Conservation (phyloP, 2,888 invertebrate genomes). For the Coecobrya sp. region DNA sequence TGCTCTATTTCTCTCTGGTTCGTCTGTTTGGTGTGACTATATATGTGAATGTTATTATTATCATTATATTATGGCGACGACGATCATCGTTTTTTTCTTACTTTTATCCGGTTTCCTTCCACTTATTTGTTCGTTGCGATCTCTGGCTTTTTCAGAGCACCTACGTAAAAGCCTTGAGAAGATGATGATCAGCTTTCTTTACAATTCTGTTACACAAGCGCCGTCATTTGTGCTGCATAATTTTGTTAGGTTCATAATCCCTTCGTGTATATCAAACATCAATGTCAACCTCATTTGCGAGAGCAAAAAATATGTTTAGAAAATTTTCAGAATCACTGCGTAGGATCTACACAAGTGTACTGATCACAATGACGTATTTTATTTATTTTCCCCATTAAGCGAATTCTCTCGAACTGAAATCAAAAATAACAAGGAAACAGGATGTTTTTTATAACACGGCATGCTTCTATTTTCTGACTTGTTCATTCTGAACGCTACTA, state of each 20-base stretch:
- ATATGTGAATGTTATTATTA: constrained; percentile 54
- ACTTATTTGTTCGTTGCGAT: constrained; percentile 24
- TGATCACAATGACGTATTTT: background rate
- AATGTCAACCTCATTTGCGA: constrained; percentile 14
- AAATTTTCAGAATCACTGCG: constrained; percentile 12
- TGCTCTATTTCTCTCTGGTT: background rate
- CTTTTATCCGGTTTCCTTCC: constrained; percentile 32
- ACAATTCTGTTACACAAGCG: background rate
- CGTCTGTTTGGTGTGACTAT: background rate
- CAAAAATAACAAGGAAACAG: background rate
- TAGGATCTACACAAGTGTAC: background rate
- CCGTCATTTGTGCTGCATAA: background rate
- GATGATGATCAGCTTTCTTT: constrained; percentile 1
- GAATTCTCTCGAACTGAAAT: background rate
- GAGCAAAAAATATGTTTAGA: background rate
- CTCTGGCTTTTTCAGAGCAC: constrained; percentile 20
- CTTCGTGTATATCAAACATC: background rate
- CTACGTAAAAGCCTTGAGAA: constrained; percentile 51
- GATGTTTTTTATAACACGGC: background rate
- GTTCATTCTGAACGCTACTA: background rate
- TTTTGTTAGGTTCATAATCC: background rate
- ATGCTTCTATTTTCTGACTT: background rate
- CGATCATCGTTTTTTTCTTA: constrained; percentile 20
- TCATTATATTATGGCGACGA: constrained; percentile 52
- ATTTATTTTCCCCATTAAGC: background rate